Evolutionary conservation across 2,797 vertebrate species (phyloP).

Genomic region (Amblyopsis hoosieri): DNA sequence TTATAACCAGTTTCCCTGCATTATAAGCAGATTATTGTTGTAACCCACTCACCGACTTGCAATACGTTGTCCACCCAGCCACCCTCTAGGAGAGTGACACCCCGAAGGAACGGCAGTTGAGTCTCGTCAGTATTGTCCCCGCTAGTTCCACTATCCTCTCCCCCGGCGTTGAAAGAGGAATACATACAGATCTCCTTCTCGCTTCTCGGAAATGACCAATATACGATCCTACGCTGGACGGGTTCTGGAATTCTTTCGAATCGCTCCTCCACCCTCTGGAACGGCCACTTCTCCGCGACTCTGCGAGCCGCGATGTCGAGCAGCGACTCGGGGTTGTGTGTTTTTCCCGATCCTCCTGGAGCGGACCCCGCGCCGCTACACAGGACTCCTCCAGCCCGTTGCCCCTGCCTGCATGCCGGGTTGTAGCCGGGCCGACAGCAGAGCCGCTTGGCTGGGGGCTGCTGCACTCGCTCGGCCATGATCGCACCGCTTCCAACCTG

Average conservation of each 20-base stretch:
- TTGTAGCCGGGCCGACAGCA: constrained; percentile 97
- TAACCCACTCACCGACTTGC: constrained; percentile 94
- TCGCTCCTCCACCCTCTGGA: constrained; percentile 95
- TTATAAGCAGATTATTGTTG: constrained; percentile 26
- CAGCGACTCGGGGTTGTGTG: constrained; percentile 92
- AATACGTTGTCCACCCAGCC: constrained; percentile 98
- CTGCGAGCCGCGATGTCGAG: constrained; percentile 94
- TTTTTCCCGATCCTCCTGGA: constrained; percentile 86
- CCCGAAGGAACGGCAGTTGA: constrained; percentile 93
- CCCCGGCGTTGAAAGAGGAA: constrained; percentile 95
- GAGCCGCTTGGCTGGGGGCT: constrained; percentile 96
- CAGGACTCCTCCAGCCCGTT: constrained; percentile 85
- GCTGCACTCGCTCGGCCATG: constrained; percentile 99
- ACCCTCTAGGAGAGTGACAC: constrained; percentile 92
- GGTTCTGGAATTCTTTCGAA: constrained; percentile 97
- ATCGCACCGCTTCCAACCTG: constrained; percentile 95
- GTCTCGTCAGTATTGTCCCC: constrained; percentile 87
- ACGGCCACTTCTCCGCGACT: constrained; percentile 98
- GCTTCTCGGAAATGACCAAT: constrained; percentile 97
- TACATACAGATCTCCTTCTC: constrained; percentile 99
- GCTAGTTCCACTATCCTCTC: constrained; percentile 85
- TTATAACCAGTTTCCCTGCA: constrained; percentile 27
- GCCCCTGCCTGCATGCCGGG: constrained; percentile 89
- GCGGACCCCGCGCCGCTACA: constrained; percentile 83
- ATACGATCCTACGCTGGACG: constrained; percentile 96